Evolutionary conservation across 1,140 invertebrate species (phyloP).

Genomic region (Penaeus japonicus): DNA sequence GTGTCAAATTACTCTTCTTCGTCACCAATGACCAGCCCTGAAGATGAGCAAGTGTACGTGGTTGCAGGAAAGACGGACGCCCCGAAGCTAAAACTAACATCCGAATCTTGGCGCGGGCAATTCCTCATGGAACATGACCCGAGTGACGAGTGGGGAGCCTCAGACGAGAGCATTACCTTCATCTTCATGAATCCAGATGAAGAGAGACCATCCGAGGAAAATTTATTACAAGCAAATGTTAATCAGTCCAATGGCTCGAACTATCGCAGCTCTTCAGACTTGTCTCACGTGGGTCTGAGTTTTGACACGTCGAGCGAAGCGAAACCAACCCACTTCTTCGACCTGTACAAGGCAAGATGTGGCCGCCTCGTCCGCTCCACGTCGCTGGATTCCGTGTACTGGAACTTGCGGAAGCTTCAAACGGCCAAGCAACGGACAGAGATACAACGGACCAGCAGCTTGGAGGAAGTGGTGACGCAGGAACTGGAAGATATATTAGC

Average conservation of each 20-base stretch:
- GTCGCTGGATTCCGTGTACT: constrained; percentile 31
- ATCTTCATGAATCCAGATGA: constrained; percentile 44
- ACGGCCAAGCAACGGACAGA: not conserved
- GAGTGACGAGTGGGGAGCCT: constrained; percentile 36
- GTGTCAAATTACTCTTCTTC: too few relatives aligned
- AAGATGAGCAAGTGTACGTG: too few relatives aligned
- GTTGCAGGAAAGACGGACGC: too few relatives aligned
- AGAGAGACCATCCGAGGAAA: not conserved
- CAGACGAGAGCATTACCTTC: constrained; percentile 51
- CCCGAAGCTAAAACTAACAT: constrained; percentile 14
- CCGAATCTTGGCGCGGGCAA: constrained; percentile 30
- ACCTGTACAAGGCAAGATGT: constrained; percentile 37
- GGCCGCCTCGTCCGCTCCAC: constrained; percentile 24
- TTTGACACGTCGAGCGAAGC: not conserved
- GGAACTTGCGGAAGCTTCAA: constrained; percentile 2
- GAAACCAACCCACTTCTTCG: constrained; percentile 22
- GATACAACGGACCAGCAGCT: constrained; percentile 41
- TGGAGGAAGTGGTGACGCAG: constrained; percentile 38
- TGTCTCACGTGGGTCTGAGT: constrained; percentile 35
- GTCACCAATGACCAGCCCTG: too few relatives aligned
- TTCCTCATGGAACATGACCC: constrained; percentile 35
- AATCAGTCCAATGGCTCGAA: not conserved
- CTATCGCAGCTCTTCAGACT: constrained; percentile 41
- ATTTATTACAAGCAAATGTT: too few relatives aligned
- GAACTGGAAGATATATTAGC: constrained; percentile 41